Percentiles rank a stretch among this genome's conserved stretches.
phyloP scores from a whole-genome alignment of 2,797 vertebrate genomes.

The Philypnodon macrostomus region DNA sequence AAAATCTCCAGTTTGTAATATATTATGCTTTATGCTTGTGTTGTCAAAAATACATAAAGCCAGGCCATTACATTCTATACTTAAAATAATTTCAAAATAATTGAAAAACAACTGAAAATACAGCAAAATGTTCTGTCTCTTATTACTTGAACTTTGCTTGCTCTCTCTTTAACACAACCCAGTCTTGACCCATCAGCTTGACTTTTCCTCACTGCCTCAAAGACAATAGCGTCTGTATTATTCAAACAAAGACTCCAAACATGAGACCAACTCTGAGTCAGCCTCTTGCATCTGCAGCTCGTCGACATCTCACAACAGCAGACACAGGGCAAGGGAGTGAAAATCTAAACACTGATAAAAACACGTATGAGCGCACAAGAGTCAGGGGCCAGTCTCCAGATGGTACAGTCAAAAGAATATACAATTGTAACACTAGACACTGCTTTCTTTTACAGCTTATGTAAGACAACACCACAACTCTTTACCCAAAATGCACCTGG shows the following conservation, averaged over 20 bases:
- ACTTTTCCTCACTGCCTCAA: slow-evolving; percentile 15
- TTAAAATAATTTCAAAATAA: too few relatives aligned
- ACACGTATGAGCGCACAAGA: slow-evolving; percentile 18
- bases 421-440: slow-evolving; percentile 65
- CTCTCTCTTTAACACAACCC: slow-evolving; percentile 24
- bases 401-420: slow-evolving; percentile 68
- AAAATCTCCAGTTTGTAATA: too few relatives aligned
- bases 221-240: slow-evolving; percentile 47
- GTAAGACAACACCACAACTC: slow-evolving; percentile 31
- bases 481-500: slow-evolving; percentile 3
- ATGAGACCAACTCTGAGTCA: too few relatives aligned
- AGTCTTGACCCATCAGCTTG: slow-evolving; percentile 10
- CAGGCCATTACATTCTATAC: too few relatives aligned
- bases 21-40: too few relatives aligned
- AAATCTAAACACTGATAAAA: slow-evolving; percentile 46
- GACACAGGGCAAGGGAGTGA: slow-evolving; percentile 24
- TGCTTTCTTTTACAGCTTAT: slow-evolving; percentile 49
- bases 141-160: slow-evolving; percentile 19
- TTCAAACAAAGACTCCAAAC: slow-evolving; percentile 38
- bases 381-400: slow-evolving; percentile 59
- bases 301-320: slow-evolving; percentile 10
- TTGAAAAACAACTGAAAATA: too few relatives aligned
- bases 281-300: slow-evolving; percentile 23
- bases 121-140: not conserved
- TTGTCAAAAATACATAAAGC: too few relatives aligned